Percentiles rank a stretch among this genome's conserved stretches.
phyloP scores from a whole-genome alignment of 2,113 vertebrate species.

The Illadopsis cleaveri region DNA sequence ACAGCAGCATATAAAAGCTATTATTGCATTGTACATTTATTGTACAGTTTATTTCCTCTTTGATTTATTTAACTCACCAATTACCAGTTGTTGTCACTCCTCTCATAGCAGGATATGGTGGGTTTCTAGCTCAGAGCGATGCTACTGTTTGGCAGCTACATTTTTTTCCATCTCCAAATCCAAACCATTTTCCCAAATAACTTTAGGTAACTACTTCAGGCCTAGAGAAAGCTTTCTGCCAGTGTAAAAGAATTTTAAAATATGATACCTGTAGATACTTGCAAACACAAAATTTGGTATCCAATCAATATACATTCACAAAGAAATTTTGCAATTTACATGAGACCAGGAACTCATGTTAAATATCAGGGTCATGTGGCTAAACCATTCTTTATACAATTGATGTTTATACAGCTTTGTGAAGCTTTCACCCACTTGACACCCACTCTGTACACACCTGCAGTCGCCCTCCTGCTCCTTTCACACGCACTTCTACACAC shows the following conservation, averaged over 20 bases:
- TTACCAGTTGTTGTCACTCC: background rate
- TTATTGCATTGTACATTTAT: slow-evolving; percentile 24
- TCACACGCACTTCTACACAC: background rate
- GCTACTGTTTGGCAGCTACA: background rate
- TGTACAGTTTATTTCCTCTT: slow-evolving; percentile 31
- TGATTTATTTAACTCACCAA: slow-evolving; percentile 37
- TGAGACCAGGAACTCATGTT: background rate
- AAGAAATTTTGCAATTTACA: background rate
- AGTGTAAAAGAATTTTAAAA: background rate
- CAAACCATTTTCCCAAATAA: background rate
- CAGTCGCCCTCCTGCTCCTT: background rate
- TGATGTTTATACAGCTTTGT: background rate
- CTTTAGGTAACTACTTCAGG: background rate
- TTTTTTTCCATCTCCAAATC: background rate
- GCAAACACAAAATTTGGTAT: background rate
- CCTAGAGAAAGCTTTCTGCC: background rate
- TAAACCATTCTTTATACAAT: background rate
- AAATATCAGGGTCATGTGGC: background rate
- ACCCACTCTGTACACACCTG: background rate
- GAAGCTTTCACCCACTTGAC: background rate
- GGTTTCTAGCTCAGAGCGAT: background rate
- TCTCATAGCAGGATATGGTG: background rate
- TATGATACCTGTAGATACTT: background rate
- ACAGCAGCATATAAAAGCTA: slow-evolving; percentile 29
- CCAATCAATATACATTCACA: background rate